Percentiles rank a stretch among this genome's conserved stretches.
These are phyloP conservation scores for Pemphredon lugubris DNA, from an alignment of 2,888 invertebrate genomes.

Conservation along the genomic window DNA sequence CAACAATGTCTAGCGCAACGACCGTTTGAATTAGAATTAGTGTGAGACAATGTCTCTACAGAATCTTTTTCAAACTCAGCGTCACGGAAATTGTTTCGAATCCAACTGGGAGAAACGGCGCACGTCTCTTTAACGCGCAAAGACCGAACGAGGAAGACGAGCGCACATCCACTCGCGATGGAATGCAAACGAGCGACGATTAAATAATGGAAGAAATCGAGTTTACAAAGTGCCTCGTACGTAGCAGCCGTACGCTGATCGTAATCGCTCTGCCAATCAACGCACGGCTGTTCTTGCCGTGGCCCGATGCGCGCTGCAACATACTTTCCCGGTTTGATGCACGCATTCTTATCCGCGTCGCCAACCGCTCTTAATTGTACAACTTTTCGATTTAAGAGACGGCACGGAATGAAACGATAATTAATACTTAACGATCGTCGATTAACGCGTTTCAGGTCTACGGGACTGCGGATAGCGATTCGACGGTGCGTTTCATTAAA, in stretches of 20 bases:
- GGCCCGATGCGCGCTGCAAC: neutral
- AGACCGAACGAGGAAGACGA: slow-evolving; percentile 1
- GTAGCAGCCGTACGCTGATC: slow-evolving; percentile 12
- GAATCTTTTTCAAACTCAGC: no score
- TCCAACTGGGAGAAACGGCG: no score
- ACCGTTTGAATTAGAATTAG: no score
- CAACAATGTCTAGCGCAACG: no score
- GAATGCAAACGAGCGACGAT: slow-evolving; percentile 51
- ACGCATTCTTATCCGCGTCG: neutral
- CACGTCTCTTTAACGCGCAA: no score
- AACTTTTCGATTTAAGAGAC: slow-evolving; percentile 1
- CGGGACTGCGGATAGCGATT: slow-evolving; percentile 10
- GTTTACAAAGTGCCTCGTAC: slow-evolving; percentile 34
- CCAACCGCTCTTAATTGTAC: slow-evolving; percentile 1
- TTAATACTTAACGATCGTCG: slow-evolving; percentile 30
- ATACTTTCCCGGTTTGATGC: slow-evolving; percentile 30
- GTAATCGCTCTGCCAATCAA: slow-evolving; percentile 54
- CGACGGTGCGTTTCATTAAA: slow-evolving; percentile 20
- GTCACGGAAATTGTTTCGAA: no score
- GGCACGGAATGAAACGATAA: slow-evolving; percentile 22
- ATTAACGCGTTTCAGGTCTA: slow-evolving; percentile 25
- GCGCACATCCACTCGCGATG: slow-evolving; percentile 31
- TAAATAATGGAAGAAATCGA: slow-evolving; percentile 52
- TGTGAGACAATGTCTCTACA: no score
- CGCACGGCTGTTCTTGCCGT: slow-evolving; percentile 15